Evolutionary conservation across 2,797 vertebrate species (phyloP).

Genomic region (Gobionotothen gibberifrons): DNA sequence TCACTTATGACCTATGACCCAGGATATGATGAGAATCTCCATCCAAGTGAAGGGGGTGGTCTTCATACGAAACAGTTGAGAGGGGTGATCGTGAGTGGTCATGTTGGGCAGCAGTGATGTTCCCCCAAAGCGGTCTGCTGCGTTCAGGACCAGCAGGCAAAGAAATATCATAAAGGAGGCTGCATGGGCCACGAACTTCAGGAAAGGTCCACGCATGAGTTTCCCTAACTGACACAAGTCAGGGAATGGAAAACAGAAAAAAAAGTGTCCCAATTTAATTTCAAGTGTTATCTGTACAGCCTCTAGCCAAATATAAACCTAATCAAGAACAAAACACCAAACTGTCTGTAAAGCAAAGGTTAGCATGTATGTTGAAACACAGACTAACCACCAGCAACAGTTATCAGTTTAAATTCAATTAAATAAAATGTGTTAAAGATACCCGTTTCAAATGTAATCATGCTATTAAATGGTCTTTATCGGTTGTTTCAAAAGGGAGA

Average conservation of each 20-base stretch:
- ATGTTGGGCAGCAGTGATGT: conserved; percentile 94
- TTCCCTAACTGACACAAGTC: conserved; percentile 87
- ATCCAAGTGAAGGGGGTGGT: conserved; percentile 96
- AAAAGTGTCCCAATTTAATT: not conserved
- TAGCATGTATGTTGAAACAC: not conserved
- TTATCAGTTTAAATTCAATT: too few species aligned
- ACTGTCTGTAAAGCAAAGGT: not conserved
- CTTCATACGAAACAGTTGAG: conserved; percentile 96
- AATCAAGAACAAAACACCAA: not conserved
- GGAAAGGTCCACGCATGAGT: conserved; percentile 93
- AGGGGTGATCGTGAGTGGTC: conserved; percentile 89
- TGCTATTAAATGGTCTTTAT: too few species aligned
- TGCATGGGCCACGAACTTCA: conserved; percentile 97
- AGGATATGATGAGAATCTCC: conserved; percentile 96
- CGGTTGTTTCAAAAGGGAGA: too few species aligned
- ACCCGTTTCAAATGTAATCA: too few species aligned
- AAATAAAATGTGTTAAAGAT: not conserved
- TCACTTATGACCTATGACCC: conserved; percentile 91
- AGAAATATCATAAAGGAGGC: conserved; percentile 96
- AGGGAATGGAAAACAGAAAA: conserved; percentile 3
- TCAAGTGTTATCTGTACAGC: not conserved
- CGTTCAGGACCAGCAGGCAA: conserved; percentile 94
- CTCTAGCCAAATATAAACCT: not conserved
- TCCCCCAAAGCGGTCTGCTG: conserved; percentile 94
- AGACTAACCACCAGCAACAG: not conserved